phyloP scores from a whole-genome alignment of 1,140 invertebrate genomes.

The Saccostrea echinata region DNA sequence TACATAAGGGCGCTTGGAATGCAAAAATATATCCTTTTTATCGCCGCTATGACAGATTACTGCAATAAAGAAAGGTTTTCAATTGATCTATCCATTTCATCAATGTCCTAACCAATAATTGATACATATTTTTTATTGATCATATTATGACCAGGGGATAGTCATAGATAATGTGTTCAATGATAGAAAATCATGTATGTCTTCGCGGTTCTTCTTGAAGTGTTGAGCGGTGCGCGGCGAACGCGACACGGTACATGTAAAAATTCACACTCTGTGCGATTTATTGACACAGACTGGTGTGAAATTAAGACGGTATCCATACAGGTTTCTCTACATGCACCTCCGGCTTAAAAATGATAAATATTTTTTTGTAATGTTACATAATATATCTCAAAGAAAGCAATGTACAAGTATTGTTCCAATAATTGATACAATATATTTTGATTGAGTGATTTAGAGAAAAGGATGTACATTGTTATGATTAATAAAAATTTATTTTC shows the following conservation, averaged over 20 bases:
- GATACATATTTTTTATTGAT: conserved; percentile 45
- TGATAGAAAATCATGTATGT: conserved; percentile 16
- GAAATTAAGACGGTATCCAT: conserved; percentile 39
- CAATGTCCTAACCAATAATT: conserved; percentile 47
- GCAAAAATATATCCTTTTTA: conserved; percentile 15
- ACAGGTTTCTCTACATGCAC: background rate
- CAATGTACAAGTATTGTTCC: background rate
- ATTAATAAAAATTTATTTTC: background rate
- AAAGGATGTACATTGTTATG: background rate
- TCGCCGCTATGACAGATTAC: conserved; percentile 14
- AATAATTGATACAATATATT: conserved; percentile 28
- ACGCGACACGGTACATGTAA: conserved; percentile 40
- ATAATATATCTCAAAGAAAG: conserved; percentile 9
- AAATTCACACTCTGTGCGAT: conserved; percentile 25
- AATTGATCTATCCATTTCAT: conserved; percentile 43
- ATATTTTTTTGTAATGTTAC: conserved; percentile 33
- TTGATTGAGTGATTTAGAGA: conserved; percentile 1
- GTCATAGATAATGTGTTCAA: conserved; percentile 26
- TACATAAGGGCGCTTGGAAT: conserved; percentile 34
- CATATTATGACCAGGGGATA: conserved; percentile 37
- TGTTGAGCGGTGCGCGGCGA: background rate
- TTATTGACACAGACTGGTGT: conserved; percentile 17
- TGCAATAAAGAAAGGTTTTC: conserved; percentile 14
- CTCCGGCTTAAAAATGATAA: conserved; percentile 29
- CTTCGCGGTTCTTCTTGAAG: conserved; percentile 38